These are phyloP conservation scores for Latheticus oryzae DNA, from an alignment of 2,888 invertebrate species.

Conservation along the genomic window DNA sequence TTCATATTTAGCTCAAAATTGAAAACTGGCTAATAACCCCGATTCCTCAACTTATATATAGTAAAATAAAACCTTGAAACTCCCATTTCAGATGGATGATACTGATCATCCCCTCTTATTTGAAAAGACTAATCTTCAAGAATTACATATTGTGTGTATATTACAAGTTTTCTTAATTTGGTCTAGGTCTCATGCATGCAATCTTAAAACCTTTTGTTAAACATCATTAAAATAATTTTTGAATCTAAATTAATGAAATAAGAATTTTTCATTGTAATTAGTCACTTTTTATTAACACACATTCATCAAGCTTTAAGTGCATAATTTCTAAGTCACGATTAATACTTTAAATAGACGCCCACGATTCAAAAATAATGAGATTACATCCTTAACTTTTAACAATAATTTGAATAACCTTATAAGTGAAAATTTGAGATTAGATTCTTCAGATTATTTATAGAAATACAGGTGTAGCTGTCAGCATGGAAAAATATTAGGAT, in stretches of 20 bases:
- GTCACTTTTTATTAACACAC: background rate
- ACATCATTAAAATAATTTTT: conserved; percentile 12
- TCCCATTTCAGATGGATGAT: conserved; percentile 37
- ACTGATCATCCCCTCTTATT: conserved; percentile 30
- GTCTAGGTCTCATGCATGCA: conserved; percentile 13
- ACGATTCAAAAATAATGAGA: conserved; percentile 3
- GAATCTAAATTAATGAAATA: conserved; percentile 1
- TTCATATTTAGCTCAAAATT: conserved; percentile 44
- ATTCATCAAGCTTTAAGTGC: conserved; percentile 1
- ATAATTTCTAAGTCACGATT: too few relatives aligned
- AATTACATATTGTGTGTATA: conserved; percentile 11
- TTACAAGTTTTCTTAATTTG: conserved; percentile 6
- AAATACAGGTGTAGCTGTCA: too few relatives aligned
- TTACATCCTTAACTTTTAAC: conserved; percentile 28
- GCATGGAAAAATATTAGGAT: too few relatives aligned
- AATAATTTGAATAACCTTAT: too few relatives aligned
- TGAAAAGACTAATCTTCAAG: conserved; percentile 12
- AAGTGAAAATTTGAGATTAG: too few relatives aligned
- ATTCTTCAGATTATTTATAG: too few relatives aligned
- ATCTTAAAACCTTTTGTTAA: conserved; percentile 16
- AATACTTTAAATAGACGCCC: too few relatives aligned
- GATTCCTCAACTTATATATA: conserved; percentile 42
- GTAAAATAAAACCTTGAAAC: conserved; percentile 40
- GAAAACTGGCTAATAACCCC: conserved; percentile 41
- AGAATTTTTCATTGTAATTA: too few relatives aligned